Base-by-base conservation (phyloP, 2,888 invertebrate genomes). In the Tridacna crocea region DNA sequence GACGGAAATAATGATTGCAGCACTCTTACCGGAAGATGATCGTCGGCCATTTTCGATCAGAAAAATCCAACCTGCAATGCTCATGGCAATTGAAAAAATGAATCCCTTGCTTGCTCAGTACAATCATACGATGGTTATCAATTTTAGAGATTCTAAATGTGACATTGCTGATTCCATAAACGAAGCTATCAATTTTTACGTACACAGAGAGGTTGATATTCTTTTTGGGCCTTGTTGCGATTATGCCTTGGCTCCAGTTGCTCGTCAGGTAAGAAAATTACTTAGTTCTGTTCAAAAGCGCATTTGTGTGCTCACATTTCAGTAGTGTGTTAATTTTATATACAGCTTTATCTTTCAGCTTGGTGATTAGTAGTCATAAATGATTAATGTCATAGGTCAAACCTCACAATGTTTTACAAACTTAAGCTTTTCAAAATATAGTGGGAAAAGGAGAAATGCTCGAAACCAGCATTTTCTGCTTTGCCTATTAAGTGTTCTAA, bases 201-300 rank as follows among this genome's bases (percentile, higher is more conserved):
- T 92, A n/a, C 87, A 87, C 46, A 85, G 88, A 26, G 88, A 91
- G 47, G 88, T 91, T 11, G 87, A 92, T 77, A 91, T 93, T 8
- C 90, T 93, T 76, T 90, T 94, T 70, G 94, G 94, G 0, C 94
- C 94, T 0, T 88, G 88, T 73, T 94, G 93, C 82, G 94, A 94
- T 79, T 94, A 98, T 60, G 97, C 98, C 0, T 94, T 98, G 88
- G 98, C 98, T 92, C 98, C 98, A 0, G 97, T 98, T 6, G 98
- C 97, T 8, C 95, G 98, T 81, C 95, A 98, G 79, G 83, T 83
- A 26, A 80, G 70, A 68, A 55, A n/a, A n/a, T n/a, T n/a, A 15
- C n/a, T 0, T 10, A 24, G 8, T 55, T 17, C 3, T 36, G 36
- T 36, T 36, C 36, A 36, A 36, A 36, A 36, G 2, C 8, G 3